Evolutionary conservation across 1,140 invertebrate species (phyloP).

Genomic region (Ctenoplectra terminalis): DNA sequence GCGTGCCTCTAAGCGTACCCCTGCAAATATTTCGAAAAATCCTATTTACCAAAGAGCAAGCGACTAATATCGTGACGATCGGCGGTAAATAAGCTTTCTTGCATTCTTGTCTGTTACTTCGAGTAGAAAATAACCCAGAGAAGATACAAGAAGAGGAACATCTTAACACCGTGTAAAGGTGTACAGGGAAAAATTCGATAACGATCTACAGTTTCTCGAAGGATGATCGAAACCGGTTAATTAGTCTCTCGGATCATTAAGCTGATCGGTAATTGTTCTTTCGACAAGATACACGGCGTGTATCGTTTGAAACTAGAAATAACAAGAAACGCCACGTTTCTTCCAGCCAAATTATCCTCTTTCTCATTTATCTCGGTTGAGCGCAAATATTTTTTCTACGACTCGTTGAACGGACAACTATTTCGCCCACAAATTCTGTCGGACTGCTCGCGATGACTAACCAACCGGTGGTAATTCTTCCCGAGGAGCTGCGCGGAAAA

Average conservation of each 20-base stretch:
- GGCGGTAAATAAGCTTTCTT: neutral
- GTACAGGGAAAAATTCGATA: neutral
- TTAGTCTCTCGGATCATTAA: conserved; percentile 64
- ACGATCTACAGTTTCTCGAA: neutral
- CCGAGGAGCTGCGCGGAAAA: neutral
- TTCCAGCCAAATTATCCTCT: conserved; percentile 63
- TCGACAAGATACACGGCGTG: neutral
- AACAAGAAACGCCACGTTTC: neutral
- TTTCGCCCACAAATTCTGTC: neutral
- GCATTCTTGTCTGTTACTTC: neutral
- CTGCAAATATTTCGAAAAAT: neutral
- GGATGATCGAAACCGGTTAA: conserved; percentile 28
- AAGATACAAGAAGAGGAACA: neutral
- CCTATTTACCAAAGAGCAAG: neutral
- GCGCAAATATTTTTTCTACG: conserved; percentile 45
- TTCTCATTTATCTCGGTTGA: conserved; percentile 66
- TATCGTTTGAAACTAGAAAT: no score
- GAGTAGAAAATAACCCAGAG: neutral
- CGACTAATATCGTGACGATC: neutral
- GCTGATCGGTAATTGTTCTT: conserved; percentile 51
- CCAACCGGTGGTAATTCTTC: conserved; percentile 51
- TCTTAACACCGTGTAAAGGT: neutral
- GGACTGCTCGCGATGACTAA: conserved; percentile 7
- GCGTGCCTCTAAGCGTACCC: conserved; percentile 16
- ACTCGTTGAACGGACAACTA: conserved; percentile 3